Base-by-base conservation (phyloP, 2,888 invertebrate genomes). In the Boloria euphrosyne region DNA sequence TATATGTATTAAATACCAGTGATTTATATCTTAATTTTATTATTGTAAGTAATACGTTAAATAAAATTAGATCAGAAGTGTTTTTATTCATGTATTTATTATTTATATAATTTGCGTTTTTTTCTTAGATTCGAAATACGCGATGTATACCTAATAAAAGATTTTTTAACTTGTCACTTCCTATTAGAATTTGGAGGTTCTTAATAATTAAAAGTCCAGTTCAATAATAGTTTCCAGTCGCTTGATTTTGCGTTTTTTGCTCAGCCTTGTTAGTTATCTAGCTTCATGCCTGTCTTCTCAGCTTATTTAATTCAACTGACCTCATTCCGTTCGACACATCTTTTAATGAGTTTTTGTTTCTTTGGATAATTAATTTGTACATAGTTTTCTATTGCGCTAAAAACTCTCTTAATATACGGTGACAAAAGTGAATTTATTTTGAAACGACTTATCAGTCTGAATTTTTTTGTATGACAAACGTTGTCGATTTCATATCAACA, bases 211-310 rank as follows among this genome's bases (percentile, higher is more conserved):
- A 61, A 55, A 62, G 52, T 58, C 54, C 63, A 51, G 16, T 18
- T 47, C 31, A 62, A 60, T 62, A 69, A 53, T 61, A 59, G 63
- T 68, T 72, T 71, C 68, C 71, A 70, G 47, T 71, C 43, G 65
- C 58, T 68, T 65, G 71, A 46, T 53, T 70, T 69, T 31, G 65
- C 65, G 53, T 66, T 74, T 72, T 71, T 72, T 71, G 62, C 51
- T 65, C 75, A 73, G 68, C 75, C 77, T 81, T 74, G 78, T 22
- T 1, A 22, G 2, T 22, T 22, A 3, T 68, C 58, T 61, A 63
- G 64, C 73, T 76, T 75, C 76, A 80, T 70, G 80, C 78, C 73
- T 78, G 77, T 78, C 79, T 70, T 73, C 73, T 61, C 72, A 54
- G 67, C 55, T 51, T 47, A 69, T 74, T 78, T 78, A 76, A 77